These are phyloP conservation scores for Erebia palarica DNA, from an alignment of 2,888 invertebrate species.

Conservation along the genomic window DNA sequence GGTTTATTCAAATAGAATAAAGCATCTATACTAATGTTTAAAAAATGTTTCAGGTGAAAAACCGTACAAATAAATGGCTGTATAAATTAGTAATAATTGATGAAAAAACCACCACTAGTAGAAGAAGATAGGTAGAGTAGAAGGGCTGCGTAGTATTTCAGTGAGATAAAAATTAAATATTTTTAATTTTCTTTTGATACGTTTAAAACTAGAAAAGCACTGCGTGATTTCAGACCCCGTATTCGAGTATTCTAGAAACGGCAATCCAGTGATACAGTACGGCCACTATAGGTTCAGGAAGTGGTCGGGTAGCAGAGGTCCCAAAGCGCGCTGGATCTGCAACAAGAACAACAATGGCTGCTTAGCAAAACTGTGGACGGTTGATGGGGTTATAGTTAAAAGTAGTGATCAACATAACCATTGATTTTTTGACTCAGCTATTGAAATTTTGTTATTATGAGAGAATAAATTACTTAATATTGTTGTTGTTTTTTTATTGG, in stretches of 20 bases:
- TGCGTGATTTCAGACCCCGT: slow-evolving; percentile 37
- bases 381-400: slow-evolving; percentile 45
- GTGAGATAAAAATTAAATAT: not conserved
- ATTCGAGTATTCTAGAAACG: slow-evolving; percentile 42
- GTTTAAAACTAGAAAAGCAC: not conserved
- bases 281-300: slow-evolving; percentile 45
- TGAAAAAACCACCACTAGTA: no score
- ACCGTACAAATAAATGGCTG: no score
- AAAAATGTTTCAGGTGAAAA: no score
- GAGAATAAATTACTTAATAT: not conserved
- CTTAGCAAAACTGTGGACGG: slow-evolving; percentile 49
- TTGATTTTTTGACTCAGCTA: slow-evolving; percentile 10
- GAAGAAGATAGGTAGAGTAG: no score
- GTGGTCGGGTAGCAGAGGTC: slow-evolving; percentile 38
- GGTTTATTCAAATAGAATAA: no score
- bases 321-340: slow-evolving; percentile 43
- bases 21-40: no score
- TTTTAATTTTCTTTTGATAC: not conserved
- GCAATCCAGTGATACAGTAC: slow-evolving; percentile 46
- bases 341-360: slow-evolving; percentile 45
- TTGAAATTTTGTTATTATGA: not conserved
- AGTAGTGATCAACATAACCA: slow-evolving; percentile 40
- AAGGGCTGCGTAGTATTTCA: no score
- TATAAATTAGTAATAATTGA: no score
- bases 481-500: not conserved